Evolutionary conservation across 2,113 vertebrate genomes (phyloP).

Genomic region (Platycercus adscitus): DNA sequence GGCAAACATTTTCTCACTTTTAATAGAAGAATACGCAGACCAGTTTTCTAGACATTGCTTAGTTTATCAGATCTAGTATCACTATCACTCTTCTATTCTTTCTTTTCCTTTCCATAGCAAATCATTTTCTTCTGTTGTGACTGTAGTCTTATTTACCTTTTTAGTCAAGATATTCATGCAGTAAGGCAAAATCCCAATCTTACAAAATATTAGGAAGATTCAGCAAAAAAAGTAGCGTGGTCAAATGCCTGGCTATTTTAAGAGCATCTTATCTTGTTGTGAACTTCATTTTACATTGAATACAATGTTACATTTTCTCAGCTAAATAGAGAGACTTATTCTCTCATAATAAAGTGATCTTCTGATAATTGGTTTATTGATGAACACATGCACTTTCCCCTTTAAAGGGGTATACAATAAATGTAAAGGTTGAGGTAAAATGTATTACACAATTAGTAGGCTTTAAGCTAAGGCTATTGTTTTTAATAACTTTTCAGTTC

Average conservation of each 20-base stretch:
- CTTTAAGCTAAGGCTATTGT: neutral
- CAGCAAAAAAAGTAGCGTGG: neutral
- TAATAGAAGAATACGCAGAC: neutral
- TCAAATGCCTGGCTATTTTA: neutral
- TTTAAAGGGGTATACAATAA: neutral
- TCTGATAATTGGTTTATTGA: neutral
- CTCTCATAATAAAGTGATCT: neutral
- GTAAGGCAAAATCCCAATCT: neutral
- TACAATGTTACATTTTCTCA: neutral
- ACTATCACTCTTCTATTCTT: neutral
- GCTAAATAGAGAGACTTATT: neutral
- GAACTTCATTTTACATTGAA: neutral
- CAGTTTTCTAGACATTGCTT: accelerated
- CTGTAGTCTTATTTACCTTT: neutral
- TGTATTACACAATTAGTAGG: neutral
- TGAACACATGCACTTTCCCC: neutral
- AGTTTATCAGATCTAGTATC: accelerated
- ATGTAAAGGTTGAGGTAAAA: neutral
- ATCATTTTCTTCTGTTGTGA: neutral
- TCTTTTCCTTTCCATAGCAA: neutral
- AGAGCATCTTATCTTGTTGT: neutral
- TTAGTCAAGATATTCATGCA: neutral
- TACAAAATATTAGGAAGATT: neutral
- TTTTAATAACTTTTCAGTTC: neutral
- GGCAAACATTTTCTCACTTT: neutral